Percentiles rank a stretch among this genome's conserved stretches.
These are phyloP conservation scores for Vulpes lagopus DNA, from an alignment of 2,113 vertebrate genomes.

Conservation along the genomic window DNA sequence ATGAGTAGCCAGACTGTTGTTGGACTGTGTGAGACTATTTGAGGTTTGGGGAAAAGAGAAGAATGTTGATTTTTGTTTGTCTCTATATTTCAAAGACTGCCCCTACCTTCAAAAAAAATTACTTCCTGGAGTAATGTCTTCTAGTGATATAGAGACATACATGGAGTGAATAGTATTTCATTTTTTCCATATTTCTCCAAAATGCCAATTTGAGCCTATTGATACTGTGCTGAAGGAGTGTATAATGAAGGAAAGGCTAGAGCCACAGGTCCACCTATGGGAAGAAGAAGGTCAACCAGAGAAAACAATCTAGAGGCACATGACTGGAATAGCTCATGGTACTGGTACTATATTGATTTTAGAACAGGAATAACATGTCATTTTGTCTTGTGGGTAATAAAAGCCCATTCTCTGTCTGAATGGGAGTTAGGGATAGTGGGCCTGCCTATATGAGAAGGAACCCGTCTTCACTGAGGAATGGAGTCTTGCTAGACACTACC, in stretches of 20 bases:
- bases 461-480: not conserved
- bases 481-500: slow-evolving; percentile 3
- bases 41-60: not conserved
- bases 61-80: not conserved
- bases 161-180: not conserved
- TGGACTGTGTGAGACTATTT: not conserved
- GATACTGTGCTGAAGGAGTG: not conserved
- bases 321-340: not conserved
- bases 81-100: not conserved
- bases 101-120: accelerated
- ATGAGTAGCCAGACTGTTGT: not conserved
- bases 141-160: not conserved
- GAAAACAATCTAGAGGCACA: not conserved
- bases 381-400: not conserved
- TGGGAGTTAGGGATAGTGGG: not conserved
- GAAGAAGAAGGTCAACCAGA: not conserved
- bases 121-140: not conserved
- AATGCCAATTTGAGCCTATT: not conserved
- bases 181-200: not conserved
- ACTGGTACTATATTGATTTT: not conserved
- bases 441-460: not conserved
- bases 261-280: not conserved
- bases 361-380: not conserved
- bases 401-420: not conserved
- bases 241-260: not conserved